Evolutionary conservation across 2,113 vertebrate genomes (phyloP).

Genomic region (Thomomys bottae): DNA sequence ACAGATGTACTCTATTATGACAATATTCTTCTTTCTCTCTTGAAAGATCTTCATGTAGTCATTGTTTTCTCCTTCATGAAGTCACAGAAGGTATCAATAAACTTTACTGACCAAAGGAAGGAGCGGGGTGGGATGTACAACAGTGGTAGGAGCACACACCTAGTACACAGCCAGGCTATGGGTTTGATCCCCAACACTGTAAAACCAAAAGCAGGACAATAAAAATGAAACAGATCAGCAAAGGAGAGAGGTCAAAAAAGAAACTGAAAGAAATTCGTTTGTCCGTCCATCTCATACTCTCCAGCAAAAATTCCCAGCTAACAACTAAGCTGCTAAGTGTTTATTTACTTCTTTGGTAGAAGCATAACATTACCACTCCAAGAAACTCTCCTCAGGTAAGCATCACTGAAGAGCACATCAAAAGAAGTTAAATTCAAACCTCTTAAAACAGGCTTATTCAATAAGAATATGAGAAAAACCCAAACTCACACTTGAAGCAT

Average conservation of each 20-base stretch:
- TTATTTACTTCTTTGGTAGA: slow-evolving; percentile 58
- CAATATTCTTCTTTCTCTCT: too few relatives aligned
- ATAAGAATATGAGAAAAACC: slow-evolving; percentile 63
- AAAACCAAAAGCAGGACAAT: background rate
- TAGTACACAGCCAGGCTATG: background rate
- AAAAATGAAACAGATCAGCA: background rate
- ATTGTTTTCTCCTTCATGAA: background rate
- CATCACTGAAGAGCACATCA: slow-evolving; percentile 71
- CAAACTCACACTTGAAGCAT: slow-evolving; percentile 71
- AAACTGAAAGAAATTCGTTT: slow-evolving; percentile 4
- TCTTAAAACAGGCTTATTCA: slow-evolving; percentile 71
- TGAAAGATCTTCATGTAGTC: background rate
- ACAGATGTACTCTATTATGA: too few relatives aligned
- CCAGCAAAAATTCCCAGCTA: slow-evolving; percentile 41
- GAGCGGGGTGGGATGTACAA: background rate
- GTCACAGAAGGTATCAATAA: background rate
- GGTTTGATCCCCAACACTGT: background rate
- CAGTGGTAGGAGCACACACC: background rate
- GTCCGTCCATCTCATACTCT: slow-evolving; percentile 27
- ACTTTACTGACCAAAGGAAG: background rate
- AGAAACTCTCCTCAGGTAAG: slow-evolving; percentile 67
- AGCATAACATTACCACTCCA: slow-evolving; percentile 36
- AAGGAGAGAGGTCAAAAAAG: background rate
- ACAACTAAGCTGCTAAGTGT: slow-evolving; percentile 40
- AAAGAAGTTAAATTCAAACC: slow-evolving; percentile 73